Evolutionary conservation across 1,140 invertebrate genomes (phyloP).

Genomic region (Panagrolaimus sp.): DNA sequence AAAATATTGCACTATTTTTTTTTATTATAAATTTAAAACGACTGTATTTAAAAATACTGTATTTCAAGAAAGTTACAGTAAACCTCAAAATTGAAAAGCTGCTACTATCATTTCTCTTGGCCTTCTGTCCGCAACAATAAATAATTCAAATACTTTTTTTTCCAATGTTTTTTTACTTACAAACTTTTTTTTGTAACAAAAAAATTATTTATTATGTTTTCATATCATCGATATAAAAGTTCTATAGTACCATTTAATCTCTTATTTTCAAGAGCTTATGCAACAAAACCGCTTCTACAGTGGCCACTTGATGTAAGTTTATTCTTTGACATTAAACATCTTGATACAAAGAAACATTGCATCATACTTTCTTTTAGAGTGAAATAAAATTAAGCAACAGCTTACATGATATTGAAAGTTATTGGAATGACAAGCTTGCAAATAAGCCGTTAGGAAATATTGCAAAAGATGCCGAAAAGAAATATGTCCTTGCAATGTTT

Average conservation of each 20-base stretch:
- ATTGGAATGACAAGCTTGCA: neutral
- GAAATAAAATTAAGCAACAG: neutral
- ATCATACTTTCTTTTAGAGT: neutral
- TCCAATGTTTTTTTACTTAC: too few relatives aligned
- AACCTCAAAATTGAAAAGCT: too few relatives aligned
- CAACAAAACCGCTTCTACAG: conserved; percentile 4
- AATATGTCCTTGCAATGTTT: conserved; percentile 73
- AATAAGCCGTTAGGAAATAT: neutral
- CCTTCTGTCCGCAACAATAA: too few relatives aligned
- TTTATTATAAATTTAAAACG: too few relatives aligned
- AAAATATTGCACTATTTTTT: too few relatives aligned
- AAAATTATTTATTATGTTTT: too few relatives aligned
- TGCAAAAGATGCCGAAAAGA: conserved; percentile 15
- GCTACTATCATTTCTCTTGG: too few relatives aligned
- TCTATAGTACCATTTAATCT: neutral
- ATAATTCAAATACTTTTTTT: too few relatives aligned
- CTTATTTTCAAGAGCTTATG: neutral
- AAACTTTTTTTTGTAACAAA: neutral
- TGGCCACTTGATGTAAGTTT: conserved; percentile 12
- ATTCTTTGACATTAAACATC: neutral
- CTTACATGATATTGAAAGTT: conserved; percentile 11
- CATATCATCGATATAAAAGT: conserved; percentile 2
- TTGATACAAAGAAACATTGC: too few relatives aligned
- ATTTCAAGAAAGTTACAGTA: too few relatives aligned
- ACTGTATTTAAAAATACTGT: too few relatives aligned